Evolutionary conservation across 35 echinoderm and acorn worm genomes (phyloP), one percentile per base, ranked within the genome.

Genomic region (Apostichopus japonicus): DNA sequence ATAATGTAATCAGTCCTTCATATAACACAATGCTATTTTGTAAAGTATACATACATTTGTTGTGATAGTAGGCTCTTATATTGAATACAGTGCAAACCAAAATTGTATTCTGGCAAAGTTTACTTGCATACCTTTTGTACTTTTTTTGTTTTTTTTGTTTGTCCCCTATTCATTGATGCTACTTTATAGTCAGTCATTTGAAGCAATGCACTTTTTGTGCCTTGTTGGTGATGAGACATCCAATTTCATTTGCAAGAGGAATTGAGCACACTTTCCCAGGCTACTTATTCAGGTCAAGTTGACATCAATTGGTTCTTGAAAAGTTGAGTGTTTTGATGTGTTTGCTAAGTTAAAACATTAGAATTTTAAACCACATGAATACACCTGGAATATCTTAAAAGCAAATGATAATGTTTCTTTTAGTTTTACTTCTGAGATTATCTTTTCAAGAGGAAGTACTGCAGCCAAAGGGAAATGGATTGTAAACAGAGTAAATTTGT

Each of bases 251-350:
- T 8, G 54, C 9, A 54, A 17, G 17, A 25, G 5, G 24, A 55
- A 83, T 24, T 52, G 79, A 83, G 54, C 55, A 54, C 24, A 83
- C 79, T 83, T 54, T 83, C 54, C 51, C 54, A 52, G 10, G 19
- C 79, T 52, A 56, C 79, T 83, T 83, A 44, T 67, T 54, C 79
- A 55, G 79, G 79, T 83, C 79, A 83, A 83, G 79, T 52, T 83
- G 79, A 83, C 79, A 83, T 10, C 79, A 83, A 83, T 83, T 83
- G 79, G 51, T 55, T 83, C 52, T 83, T 83, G 79, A 83, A 17
- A n/a, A 17, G 33, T 83, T 54, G 15, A 83, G 54, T 24, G 44
- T 44, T 44, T 83, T 83, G 54, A 55, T 83, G 79, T 17, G 52
- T 52, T 67, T 67, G 63, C 11, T 67, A 67, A 67, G 19, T 17